Conservation (phyloP, 2,888 invertebrate species). For the Ichneumoninae sp. region DNA sequence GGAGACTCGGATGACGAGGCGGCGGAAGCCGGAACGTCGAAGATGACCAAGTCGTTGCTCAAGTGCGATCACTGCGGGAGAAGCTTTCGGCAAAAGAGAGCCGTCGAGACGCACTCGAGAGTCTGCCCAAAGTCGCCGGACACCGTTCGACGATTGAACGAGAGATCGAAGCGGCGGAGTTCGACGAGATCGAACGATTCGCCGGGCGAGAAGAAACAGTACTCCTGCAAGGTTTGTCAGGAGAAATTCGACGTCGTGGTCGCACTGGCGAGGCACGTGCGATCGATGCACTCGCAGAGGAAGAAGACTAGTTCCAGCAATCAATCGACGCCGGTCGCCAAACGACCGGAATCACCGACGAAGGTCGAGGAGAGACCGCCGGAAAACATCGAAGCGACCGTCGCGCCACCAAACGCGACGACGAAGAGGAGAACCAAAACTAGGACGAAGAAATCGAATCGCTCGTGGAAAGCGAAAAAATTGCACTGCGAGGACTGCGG, state of each 20-base stretch:
- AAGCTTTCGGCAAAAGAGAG: conserved; percentile 78
- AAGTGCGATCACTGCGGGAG: conserved; percentile 78
- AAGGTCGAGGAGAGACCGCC: conserved; percentile 20
- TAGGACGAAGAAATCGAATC: conserved; percentile 58
- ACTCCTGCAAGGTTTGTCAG: conserved; percentile 80
- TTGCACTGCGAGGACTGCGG: conserved; percentile 78
- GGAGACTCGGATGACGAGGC: conserved; percentile 80
- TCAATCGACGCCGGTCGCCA: conserved; percentile 32
- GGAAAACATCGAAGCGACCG: conserved; percentile 39
- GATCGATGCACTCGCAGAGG: conserved; percentile 75
- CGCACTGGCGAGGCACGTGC: conserved; percentile 80
- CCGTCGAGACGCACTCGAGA: conserved; percentile 77
- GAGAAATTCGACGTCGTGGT: conserved; percentile 81
- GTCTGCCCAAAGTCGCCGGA: conserved; percentile 77
- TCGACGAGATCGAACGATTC: conserved; percentile 52
- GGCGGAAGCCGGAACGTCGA: conserved; percentile 58
- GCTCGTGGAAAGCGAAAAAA: conserved; percentile 76
- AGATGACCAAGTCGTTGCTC: conserved; percentile 67
- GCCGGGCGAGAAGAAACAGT: conserved; percentile 71
- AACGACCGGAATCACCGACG: conserved; percentile 8
- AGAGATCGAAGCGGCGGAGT: conserved; percentile 42
- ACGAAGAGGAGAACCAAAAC: conserved; percentile 52
- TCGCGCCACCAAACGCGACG: conserved; percentile 29
- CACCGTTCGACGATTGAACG: conserved; percentile 66
- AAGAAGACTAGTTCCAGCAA: conserved; percentile 28